These are phyloP conservation scores for Drosophila elegans DNA, from an alignment of 1,140 invertebrate genomes.

Conservation along the genomic window DNA sequence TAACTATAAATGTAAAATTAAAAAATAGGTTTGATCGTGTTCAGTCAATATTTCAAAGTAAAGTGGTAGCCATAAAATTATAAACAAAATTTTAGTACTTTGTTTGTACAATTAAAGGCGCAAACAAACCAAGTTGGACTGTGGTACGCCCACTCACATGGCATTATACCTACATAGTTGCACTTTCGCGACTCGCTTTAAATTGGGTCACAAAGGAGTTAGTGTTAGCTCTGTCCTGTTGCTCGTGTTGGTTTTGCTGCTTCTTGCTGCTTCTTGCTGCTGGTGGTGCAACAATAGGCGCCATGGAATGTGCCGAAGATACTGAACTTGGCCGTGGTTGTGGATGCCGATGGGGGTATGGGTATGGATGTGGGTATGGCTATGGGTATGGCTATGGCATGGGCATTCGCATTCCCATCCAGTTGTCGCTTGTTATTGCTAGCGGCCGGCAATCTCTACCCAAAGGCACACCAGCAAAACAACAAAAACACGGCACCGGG, in stretches of 20 bases:
- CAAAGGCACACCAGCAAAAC: conserved; percentile 11
- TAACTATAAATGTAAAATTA: no score
- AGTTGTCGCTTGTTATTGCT: conserved; percentile 19
- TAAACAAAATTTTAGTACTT: no score
- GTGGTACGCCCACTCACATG: background rate
- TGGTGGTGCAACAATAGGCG: conserved; percentile 65
- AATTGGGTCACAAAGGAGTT: conserved; percentile 68
- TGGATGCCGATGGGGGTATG: conserved; percentile 43
- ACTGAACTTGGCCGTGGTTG: conserved; percentile 79
- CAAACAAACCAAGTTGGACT: background rate
- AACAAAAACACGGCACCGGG: conserved; percentile 4
- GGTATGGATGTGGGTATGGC: no score
- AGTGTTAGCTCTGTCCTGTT: conserved; percentile 24
- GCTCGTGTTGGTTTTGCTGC: conserved; percentile 2
- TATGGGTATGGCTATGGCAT: no score
- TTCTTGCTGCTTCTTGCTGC: background rate
- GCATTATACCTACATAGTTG: conserved; percentile 18
- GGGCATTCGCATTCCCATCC: conserved; percentile 7
- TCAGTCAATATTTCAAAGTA: no score
- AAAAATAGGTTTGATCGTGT: no score
- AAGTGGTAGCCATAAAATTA: no score
- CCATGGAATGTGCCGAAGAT: conserved; percentile 76
- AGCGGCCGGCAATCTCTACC: conserved; percentile 18
- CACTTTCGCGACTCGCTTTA: conserved; percentile 60
- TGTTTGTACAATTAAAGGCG: background rate